Conservation (phyloP, 2,797 vertebrate genomes). For the Numenius phaeopus region DNA sequence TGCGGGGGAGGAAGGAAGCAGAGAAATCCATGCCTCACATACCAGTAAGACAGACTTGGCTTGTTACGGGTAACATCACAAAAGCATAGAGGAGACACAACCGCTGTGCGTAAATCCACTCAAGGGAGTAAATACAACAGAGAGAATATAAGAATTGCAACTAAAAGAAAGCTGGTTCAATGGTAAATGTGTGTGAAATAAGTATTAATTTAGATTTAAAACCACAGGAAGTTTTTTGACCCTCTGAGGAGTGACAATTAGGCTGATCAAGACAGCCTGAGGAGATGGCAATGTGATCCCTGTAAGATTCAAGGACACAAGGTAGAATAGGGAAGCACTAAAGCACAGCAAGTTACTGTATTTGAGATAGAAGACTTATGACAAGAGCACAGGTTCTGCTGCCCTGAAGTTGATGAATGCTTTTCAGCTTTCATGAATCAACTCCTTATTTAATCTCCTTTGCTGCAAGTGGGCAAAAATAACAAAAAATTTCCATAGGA, state of each 20-base stretch:
- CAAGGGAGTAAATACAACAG: not conserved
- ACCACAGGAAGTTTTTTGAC: not conserved
- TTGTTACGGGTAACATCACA: not conserved
- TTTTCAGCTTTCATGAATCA: conserved; percentile 72
- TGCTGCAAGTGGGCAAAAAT: conserved; percentile 41
- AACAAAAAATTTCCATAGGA: conserved; percentile 50
- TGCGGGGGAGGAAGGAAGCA: not conserved
- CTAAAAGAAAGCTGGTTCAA: not conserved
- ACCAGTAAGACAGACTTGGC: not conserved
- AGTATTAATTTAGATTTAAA: not conserved
- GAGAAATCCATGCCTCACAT: not conserved
- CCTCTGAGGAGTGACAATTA: not conserved
- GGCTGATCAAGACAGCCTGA: not conserved
- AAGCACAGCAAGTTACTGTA: not conserved
- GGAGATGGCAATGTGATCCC: not conserved
- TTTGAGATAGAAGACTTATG: conserved; percentile 33
- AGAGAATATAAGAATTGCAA: not conserved
- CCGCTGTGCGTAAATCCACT: not conserved
- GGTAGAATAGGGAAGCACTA: not conserved
- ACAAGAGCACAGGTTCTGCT: conserved; percentile 71
- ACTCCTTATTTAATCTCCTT: conserved; percentile 71
- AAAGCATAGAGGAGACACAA: not conserved
- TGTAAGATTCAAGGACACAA: not conserved
- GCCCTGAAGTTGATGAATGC: conserved; percentile 60
- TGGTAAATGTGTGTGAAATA: not conserved